Evolutionary conservation across 1,140 invertebrate species (phyloP).

Genomic region (Dysdera silvatica): DNA sequence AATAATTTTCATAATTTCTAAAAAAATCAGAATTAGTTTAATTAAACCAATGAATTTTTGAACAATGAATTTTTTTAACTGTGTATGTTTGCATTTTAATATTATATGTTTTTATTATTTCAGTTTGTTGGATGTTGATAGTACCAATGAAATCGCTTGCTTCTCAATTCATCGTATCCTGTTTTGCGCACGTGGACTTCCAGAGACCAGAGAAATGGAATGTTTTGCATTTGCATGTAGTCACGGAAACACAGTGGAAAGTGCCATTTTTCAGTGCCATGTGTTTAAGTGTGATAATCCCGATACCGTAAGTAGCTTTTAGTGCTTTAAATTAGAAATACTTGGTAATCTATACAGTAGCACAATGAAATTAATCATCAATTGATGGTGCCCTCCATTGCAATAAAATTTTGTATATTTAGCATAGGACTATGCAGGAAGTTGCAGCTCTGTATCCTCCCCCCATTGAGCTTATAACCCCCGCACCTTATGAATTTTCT

Average conservation of each 20-base stretch:
- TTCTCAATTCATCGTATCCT: conserved; percentile 89
- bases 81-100: neutral
- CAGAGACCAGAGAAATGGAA: conserved; percentile 67
- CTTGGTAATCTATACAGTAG: too few relatives aligned
- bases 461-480: too few relatives aligned
- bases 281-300: conserved; percentile 91
- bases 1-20: neutral
- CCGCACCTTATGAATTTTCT: too few relatives aligned
- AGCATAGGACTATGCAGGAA: too few relatives aligned
- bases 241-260: conserved; percentile 74
- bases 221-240: conserved; percentile 98
- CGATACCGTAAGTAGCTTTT: conserved; percentile 76
- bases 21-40: neutral
- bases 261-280: conserved; percentile 89
- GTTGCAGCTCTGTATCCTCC: too few relatives aligned
- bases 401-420: too few relatives aligned
- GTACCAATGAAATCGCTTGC: conserved; percentile 71
- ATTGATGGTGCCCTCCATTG: too few relatives aligned
- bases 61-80: neutral
- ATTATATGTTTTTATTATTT: conserved; percentile 35
- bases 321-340: too few relatives aligned
- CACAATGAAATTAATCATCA: too few relatives aligned
- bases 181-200: conserved; percentile 86
- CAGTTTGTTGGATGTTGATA: conserved; percentile 77
- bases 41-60: neutral